Base-by-base conservation (phyloP, 2,113 vertebrate species). In the Amia ocellicauda region DNA sequence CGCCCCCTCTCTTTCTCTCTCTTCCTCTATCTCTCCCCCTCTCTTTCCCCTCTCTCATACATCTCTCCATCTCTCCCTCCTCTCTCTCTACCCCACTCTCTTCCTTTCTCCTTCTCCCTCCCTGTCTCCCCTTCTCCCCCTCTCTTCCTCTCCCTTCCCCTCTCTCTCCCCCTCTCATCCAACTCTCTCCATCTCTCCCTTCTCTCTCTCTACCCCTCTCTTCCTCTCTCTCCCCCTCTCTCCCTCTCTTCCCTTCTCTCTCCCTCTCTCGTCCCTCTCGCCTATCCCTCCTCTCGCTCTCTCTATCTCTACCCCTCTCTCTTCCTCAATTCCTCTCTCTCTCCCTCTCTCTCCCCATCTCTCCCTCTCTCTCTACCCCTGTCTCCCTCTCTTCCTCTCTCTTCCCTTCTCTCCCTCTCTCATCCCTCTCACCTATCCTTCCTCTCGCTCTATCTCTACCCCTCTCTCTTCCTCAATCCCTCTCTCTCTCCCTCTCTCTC, bases 41-140 rank as follows among this genome's bases (percentile, higher is more conserved):
- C 16, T 20, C 51, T 41, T 57, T 40, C 23, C 58, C 40, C 58
- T 53, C 59, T 51, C 64, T 64, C 24, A 9, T 17, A 41, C 50
- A n/a, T 17, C 57, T 63, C 42, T 43, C 60, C 42, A 29, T 42
- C n/a, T 58, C 13, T 69, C 60, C 26, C 61, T 72, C 56, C 17
- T 13, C 24, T 45, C 27, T 3, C 19, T 59, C 53, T 58, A 28
- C 20, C 13, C 17, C 23, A 17, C 52, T 16, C 7, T 22, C 29
- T 10, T 29, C 52, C 57, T 63, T 14, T 1, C 52, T 22, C 7
- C 1, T 50, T 29, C 0, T 19, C 5, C 50, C 50, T 20, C 43
- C 31, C 31, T 36, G 4, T 36, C 31, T 36, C 31, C 31, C 10
- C 31, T 36, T 36, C 31, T 36, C 31, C 10, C 31, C 10, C 31